These are phyloP conservation scores for Myopa testacea DNA, from an alignment of 2,888 invertebrate genomes.

Conservation along the genomic window DNA sequence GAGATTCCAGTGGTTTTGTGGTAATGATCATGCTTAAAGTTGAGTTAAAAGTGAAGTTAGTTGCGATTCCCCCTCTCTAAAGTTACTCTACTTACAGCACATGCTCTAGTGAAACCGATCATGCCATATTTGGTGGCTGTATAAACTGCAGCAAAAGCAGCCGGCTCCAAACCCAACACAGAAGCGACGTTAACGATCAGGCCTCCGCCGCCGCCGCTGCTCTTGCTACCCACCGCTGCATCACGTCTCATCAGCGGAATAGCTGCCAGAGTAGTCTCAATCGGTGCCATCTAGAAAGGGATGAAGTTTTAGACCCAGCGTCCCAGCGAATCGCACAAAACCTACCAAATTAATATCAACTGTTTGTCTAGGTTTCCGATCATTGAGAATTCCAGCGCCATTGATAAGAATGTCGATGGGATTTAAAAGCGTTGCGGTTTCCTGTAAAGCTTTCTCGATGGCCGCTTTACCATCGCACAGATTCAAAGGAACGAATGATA, in stretches of 20 bases:
- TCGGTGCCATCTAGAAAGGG: constrained; percentile 61
- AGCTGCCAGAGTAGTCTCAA: constrained; percentile 62
- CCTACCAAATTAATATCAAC: constrained; percentile 70
- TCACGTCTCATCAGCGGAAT: constrained; percentile 62
- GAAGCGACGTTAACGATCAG: constrained; percentile 62
- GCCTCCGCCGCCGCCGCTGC: constrained; percentile 50
- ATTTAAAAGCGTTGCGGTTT: constrained; percentile 49
- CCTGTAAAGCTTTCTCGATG: constrained; percentile 55
- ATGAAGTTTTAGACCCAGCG: too few species aligned
- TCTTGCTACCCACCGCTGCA: constrained; percentile 46
- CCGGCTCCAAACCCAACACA: constrained; percentile 53
- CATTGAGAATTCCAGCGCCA: constrained; percentile 62
- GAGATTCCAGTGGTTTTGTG: constrained; percentile 48
- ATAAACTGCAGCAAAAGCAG: constrained; percentile 56
- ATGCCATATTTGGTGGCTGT: constrained; percentile 60
- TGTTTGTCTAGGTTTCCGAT: constrained; percentile 55
- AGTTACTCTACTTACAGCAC: constrained; percentile 37
- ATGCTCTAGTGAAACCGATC: constrained; percentile 46
- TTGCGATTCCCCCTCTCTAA: not conserved
- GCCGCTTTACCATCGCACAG: constrained; percentile 48
- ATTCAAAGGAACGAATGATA: not conserved
- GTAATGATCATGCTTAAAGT: constrained; percentile 46
- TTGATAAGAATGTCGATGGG: constrained; percentile 62
- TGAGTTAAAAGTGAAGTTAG: constrained; percentile 2
- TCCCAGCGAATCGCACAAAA: constrained; percentile 53